These are phyloP conservation scores for Aporrectodea caliginosa DNA, from an alignment of 1,140 invertebrate species.

Conservation along the genomic window DNA sequence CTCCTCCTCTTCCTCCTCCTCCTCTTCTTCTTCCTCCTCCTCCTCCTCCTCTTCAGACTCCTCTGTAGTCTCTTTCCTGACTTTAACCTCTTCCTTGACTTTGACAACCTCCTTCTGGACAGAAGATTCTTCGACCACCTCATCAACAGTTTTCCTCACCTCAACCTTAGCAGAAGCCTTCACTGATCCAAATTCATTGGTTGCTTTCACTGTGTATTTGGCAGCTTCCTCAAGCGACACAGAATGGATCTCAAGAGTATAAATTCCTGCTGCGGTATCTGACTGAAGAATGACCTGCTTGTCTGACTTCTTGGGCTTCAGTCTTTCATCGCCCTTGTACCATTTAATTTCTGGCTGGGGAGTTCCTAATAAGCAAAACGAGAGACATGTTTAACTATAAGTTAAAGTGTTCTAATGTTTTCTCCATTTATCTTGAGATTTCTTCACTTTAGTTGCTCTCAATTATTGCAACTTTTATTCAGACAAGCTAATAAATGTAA, in stretches of 20 bases:
- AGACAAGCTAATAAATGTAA: too few species aligned
- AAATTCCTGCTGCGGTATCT: neutral
- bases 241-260: neutral
- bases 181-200: neutral
- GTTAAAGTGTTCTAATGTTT: too few species aligned
- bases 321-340: conserved; percentile 12
- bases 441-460: too few species aligned
- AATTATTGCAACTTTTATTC: too few species aligned
- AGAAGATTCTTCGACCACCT: neutral
- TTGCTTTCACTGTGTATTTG: conserved; percentile 4
- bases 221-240: neutral
- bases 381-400: too few species aligned
- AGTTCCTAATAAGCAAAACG: conserved; percentile 1
- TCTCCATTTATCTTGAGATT: too few species aligned
- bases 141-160: neutral
- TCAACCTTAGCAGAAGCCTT: neutral
- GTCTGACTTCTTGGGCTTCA: conserved; percentile 8
- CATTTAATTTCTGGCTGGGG: conserved; percentile 19
- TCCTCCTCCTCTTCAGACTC: conserved; percentile 15
- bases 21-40: conserved; percentile 16
- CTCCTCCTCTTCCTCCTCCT: conserved; percentile 1
- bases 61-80: neutral
- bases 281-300: neutral
- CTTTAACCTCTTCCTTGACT: conserved; percentile 1
- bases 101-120: neutral